Conservation (phyloP, 2,888 invertebrate genomes). For the Alloplasta piceator region DNA sequence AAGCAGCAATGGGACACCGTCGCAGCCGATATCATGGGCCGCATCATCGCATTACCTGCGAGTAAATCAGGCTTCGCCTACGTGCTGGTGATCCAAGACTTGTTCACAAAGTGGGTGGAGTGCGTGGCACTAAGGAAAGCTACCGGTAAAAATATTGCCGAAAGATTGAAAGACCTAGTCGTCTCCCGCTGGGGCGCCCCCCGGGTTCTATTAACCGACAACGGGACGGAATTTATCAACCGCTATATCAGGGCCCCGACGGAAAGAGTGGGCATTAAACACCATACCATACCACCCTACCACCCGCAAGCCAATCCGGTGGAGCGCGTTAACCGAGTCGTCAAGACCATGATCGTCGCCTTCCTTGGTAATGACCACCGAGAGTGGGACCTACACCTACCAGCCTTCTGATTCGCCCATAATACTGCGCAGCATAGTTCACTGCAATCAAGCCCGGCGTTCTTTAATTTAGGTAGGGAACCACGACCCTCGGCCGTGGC, state of each 20-base stretch:
- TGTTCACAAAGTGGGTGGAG: constrained; percentile 65
- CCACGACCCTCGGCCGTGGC: no score
- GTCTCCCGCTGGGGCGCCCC: constrained; percentile 45
- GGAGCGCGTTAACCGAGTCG: constrained; percentile 38
- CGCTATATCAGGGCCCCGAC: neutral
- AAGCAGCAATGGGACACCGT: constrained; percentile 27
- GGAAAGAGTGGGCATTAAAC: neutral
- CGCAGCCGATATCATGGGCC: constrained; percentile 44
- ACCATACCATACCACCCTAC: constrained; percentile 36
- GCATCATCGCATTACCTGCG: constrained; percentile 12
- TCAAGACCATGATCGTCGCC: constrained; percentile 30
- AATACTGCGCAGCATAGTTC: no score
- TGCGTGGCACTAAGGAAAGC: constrained; percentile 55
- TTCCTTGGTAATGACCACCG: constrained; percentile 4
- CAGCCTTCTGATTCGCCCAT: no score
- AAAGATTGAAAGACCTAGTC: constrained; percentile 44
- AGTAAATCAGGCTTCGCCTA: neutral
- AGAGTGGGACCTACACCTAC: no score
- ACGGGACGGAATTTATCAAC: constrained; percentile 51
- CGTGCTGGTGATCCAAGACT: no score
- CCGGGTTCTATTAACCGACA: constrained; percentile 33
- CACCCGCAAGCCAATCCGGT: constrained; percentile 52
- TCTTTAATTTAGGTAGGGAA: no score
- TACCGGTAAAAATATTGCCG: constrained; percentile 47
- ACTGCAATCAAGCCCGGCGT: no score